A percentile compares a stretch with the other conserved stretches of the same genome.
Evolutionary conservation across 2,797 vertebrate genomes (phyloP).

Genomic region (Mus caroli): DNA sequence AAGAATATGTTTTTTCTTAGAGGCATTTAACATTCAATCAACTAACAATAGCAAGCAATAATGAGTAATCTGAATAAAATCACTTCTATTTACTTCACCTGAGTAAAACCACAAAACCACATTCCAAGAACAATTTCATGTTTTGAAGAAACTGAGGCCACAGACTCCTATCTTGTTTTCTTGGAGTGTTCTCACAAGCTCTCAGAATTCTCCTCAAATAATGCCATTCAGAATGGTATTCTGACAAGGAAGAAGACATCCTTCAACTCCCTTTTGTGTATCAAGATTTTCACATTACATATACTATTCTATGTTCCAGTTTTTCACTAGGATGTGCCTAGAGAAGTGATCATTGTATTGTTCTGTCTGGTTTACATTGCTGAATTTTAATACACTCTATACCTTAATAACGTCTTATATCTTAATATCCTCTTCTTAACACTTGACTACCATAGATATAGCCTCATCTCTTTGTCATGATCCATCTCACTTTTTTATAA

Average conservation of each 20-base stretch:
- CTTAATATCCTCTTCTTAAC: not conserved
- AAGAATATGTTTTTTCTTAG: not conserved
- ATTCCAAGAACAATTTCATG: not conserved
- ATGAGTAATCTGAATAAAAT: not conserved
- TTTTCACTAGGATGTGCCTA: not conserved
- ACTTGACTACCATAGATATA: not conserved
- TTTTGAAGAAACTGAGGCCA: not conserved
- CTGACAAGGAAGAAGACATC: not conserved
- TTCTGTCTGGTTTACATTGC: not conserved
- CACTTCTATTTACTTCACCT: not conserved
- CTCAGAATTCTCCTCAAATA: not conserved
- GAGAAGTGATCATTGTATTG: not conserved
- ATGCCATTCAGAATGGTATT: not conserved
- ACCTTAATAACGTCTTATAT: too few relatives aligned
- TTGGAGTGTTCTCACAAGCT: not conserved
- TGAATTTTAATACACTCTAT: not conserved
- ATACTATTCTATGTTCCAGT: not conserved
- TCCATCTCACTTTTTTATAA: too few relatives aligned
- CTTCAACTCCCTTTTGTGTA: not conserved
- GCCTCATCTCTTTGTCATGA: not conserved
- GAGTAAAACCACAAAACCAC: not conserved
- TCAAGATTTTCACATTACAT: not conserved
- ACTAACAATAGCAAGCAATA: not conserved
- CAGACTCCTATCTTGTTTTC: not conserved
- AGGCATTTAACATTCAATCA: not conserved